Evolutionary conservation across 1,140 invertebrate genomes (phyloP).

Genomic region (Calliopsis andreniformis): DNA sequence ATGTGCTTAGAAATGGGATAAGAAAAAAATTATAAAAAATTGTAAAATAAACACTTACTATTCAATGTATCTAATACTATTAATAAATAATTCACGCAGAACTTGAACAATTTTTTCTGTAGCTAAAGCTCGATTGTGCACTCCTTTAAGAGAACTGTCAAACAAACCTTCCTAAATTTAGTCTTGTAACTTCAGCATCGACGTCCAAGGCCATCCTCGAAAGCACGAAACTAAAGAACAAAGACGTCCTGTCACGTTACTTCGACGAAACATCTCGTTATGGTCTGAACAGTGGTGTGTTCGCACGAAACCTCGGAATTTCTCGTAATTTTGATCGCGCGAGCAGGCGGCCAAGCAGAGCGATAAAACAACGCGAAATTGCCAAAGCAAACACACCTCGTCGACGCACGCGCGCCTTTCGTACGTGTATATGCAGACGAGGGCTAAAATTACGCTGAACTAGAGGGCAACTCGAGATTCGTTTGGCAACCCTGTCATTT

Average conservation of each 20-base stretch:
- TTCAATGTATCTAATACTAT: too few relatives aligned
- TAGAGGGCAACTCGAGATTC: constrained; percentile 61
- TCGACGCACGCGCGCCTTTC: not conserved
- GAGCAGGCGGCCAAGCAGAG: not conserved
- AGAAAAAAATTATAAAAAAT: too few relatives aligned
- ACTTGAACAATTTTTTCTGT: too few relatives aligned
- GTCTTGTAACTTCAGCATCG: too few relatives aligned
- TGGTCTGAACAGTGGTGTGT: not conserved
- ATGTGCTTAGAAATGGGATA: too few relatives aligned
- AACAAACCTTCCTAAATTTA: too few relatives aligned
- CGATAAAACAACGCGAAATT: constrained; percentile 49
- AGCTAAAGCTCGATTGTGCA: too few relatives aligned
- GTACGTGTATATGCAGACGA: not conserved
- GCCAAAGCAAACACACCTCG: constrained; percentile 33
- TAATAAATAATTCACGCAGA: too few relatives aligned
- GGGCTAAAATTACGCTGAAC: constrained; percentile 65
- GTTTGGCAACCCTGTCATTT: constrained; percentile 69
- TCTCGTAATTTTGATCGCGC: constrained; percentile 27
- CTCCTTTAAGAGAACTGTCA: too few relatives aligned
- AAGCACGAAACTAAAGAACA: too few relatives aligned
- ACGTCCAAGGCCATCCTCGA: too few relatives aligned
- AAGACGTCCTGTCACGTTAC: not conserved
- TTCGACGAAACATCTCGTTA: not conserved
- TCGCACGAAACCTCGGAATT: not conserved
- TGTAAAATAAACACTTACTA: too few relatives aligned